phyloP scores from a whole-genome alignment of 2,888 invertebrate genomes.

The Phalera bucephala region DNA sequence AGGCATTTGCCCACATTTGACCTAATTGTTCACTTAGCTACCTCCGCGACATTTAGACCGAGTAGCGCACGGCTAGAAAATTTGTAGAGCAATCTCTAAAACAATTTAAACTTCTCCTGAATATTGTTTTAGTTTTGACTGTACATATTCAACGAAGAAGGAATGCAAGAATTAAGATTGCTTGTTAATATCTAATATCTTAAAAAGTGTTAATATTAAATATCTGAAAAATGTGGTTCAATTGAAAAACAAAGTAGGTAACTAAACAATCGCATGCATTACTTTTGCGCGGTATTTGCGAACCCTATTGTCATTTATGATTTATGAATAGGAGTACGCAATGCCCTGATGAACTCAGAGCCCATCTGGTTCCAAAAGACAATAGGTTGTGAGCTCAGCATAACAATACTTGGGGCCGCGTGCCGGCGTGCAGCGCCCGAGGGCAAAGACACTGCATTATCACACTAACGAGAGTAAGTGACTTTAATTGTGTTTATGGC shows the following conservation, averaged over 20 bases:
- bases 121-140: constrained; percentile 23
- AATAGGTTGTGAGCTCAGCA: constrained; percentile 47
- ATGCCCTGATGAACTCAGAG: constrained; percentile 24
- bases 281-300: not conserved
- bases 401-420: constrained; percentile 40
- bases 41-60: constrained; percentile 32
- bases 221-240: too few relatives aligned
- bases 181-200: too few relatives aligned
- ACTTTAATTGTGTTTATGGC: constrained; percentile 79
- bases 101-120: constrained; percentile 23
- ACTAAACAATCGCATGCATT: too few relatives aligned
- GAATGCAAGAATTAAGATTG: too few relatives aligned
- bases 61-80: constrained; percentile 25
- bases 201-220: too few relatives aligned
- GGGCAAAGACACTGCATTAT: constrained; percentile 76
- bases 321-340: constrained; percentile 22
- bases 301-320: constrained; percentile 27
- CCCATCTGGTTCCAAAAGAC: constrained; percentile 35
- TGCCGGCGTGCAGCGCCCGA: constrained; percentile 31
- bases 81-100: constrained; percentile 21
- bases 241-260: too few relatives aligned
- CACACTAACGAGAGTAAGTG: constrained; percentile 76
- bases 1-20: constrained; percentile 33
- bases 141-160: too few relatives aligned
- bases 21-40: constrained; percentile 36